These are phyloP conservation scores for Clivina fossor DNA, from an alignment of 2,888 invertebrate genomes.

Conservation along the genomic window DNA sequence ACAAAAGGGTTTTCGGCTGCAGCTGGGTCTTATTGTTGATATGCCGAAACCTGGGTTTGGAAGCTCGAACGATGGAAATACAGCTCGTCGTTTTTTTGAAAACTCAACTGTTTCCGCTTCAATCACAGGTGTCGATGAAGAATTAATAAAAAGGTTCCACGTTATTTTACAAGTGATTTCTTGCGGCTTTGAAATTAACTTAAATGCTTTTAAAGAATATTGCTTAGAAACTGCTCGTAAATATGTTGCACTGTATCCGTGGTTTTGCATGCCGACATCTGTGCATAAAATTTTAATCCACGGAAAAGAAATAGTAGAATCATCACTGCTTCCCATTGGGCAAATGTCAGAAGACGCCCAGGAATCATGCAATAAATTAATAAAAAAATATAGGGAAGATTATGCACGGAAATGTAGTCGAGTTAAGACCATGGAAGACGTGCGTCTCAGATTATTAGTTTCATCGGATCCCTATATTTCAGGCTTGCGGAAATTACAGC, in stretches of 20 bases:
- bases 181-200: conserved; percentile 40
- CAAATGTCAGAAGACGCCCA: conserved; percentile 45
- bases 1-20: conserved; percentile 34
- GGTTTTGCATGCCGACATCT: no score
- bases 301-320: conserved; percentile 39
- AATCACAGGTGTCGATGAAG: conserved; percentile 44
- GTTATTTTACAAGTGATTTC: conserved; percentile 40
- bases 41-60: conserved; percentile 40
- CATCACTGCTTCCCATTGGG: conserved; percentile 42
- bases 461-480: conserved; percentile 41
- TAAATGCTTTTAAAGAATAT: conserved; percentile 40
- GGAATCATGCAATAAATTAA: conserved; percentile 42
- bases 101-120: conserved; percentile 38
- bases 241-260: conserved; percentile 41
- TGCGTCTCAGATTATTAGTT: conserved; percentile 39
- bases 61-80: no score
- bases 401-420: conserved; percentile 40
- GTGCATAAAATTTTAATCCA: no score
- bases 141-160: conserved; percentile 41
- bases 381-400: conserved; percentile 36
- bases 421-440: conserved; percentile 38
- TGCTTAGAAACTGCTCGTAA: no score
- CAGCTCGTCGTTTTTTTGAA: conserved; percentile 41
- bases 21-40: conserved; percentile 39
- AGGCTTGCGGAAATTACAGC: conserved; percentile 34